Conservation (phyloP, 2,113 vertebrate species). For the Psammodynastes pulverulentus region DNA sequence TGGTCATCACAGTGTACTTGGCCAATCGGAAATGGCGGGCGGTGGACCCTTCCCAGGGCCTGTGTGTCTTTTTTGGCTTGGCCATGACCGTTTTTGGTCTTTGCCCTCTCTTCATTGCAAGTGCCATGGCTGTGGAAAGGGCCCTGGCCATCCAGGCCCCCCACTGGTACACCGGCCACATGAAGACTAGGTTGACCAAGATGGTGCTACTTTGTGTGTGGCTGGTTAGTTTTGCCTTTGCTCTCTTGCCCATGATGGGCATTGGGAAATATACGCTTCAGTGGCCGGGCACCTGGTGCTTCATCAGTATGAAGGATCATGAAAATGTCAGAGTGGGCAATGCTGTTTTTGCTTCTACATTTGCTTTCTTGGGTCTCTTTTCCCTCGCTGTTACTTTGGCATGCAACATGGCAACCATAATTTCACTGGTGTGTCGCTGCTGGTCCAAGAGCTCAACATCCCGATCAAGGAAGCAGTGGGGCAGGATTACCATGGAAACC, state of each 20-base stretch:
- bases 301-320: slow-evolving; percentile 75
- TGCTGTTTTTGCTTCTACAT: slow-evolving; percentile 81
- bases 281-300: slow-evolving; percentile 98
- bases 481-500: slow-evolving; percentile 88
- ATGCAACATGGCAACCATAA: slow-evolving; percentile 89
- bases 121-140: slow-evolving; percentile 90
- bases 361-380: slow-evolving; percentile 82
- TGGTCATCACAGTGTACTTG: slow-evolving; percentile 91
- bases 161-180: slow-evolving; percentile 90
- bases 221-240: slow-evolving; percentile 76
- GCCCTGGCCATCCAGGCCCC: slow-evolving; percentile 87
- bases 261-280: slow-evolving; percentile 85
- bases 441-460: slow-evolving; percentile 71
- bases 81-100: slow-evolving; percentile 93
- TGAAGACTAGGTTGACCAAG: slow-evolving; percentile 82
- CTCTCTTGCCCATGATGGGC: slow-evolving; percentile 83
- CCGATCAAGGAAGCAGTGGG: slow-evolving; percentile 82
- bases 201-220: slow-evolving; percentile 75
- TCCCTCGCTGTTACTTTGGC: slow-evolving; percentile 81
- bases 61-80: slow-evolving; percentile 91
- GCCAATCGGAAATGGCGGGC: slow-evolving; percentile 74
- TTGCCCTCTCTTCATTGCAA: slow-evolving; percentile 88
- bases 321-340: slow-evolving; percentile 60
- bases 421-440: slow-evolving; percentile 82
- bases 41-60: slow-evolving; percentile 78